Evolutionary conservation across 2,797 vertebrate species (phyloP), one percentile per base, ranked within the genome.

Genomic region (Gymnodraco acuticeps): DNA sequence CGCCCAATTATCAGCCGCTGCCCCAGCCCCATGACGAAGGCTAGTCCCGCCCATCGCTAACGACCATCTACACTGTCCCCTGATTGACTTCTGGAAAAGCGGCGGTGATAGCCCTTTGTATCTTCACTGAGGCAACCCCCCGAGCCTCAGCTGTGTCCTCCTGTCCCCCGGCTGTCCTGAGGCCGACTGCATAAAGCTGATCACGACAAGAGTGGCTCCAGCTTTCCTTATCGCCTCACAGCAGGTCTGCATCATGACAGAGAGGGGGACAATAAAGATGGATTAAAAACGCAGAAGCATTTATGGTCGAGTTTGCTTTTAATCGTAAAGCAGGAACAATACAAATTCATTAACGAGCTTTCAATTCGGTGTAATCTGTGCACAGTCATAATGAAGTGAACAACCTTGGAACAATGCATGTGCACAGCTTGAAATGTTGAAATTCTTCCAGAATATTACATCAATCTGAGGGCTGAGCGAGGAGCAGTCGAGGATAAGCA

Each of bases 1-100:
- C 58, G 73, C 81, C 91, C 90, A 94, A 94, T 94, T 93, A 93
- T 93, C 90, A 82, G 78, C 82, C 31, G 4, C 81, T 56, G 72
- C 50, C 75, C 61, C 17, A 14, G 89, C 85, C 82, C 87, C 71
- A 47, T 71, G 82, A 74, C 20, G 48, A 70, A 43, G 15, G 19
- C 2, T 15, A 74, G 70, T 73, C 70, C 77, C 47, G 23, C 79
- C 82, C 84, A 78, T 87, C 64, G 3, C 67, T 54, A 65, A 71
- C 61, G 46, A 66, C 73, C 74, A 77, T 87, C 85, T 72, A 19
- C 15, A 46, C 72, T 78, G 83, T 87, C 88, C 89, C 86, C 77
- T 53, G 59, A 55, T 78, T 83, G 89, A 88, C 88, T 91, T 75
- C 56, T 47, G 38, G 13, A 42, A 62, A 54, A 75, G 71, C 2